Conservation (phyloP, 2,888 invertebrate genomes). For the Metellina segmentata region DNA sequence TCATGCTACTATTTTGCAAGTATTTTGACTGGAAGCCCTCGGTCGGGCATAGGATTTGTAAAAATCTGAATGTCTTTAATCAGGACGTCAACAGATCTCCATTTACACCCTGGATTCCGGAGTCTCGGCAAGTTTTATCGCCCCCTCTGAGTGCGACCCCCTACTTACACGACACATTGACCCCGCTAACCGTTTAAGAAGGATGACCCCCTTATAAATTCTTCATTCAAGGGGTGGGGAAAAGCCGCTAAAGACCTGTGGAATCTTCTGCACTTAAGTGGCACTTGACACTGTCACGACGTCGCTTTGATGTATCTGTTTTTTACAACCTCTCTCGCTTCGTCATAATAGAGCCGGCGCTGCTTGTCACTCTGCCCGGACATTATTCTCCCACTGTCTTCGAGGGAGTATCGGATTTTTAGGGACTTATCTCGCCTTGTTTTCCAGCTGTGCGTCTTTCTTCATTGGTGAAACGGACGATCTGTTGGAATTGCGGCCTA, state of each 20-base stretch:
- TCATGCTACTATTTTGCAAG: too few species aligned
- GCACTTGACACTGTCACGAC: slow-evolving; percentile 37
- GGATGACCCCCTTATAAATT: slow-evolving; percentile 12
- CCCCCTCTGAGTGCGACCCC: neutral
- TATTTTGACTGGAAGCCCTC: too few species aligned
- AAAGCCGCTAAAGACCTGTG: slow-evolving; percentile 17
- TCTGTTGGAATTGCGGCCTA: neutral
- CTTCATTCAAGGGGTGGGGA: neutral
- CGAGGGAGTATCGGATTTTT: neutral
- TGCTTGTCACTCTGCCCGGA: neutral
- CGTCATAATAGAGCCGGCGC: slow-evolving; percentile 11
- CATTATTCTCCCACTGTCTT: neutral
- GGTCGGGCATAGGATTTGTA: too few species aligned
- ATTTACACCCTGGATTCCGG: too few species aligned
- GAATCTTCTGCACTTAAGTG: slow-evolving; percentile 26
- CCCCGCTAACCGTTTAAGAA: slow-evolving; percentile 13
- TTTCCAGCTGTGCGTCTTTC: too few species aligned
- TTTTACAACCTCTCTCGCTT: slow-evolving; percentile 18
- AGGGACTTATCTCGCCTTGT: too few species aligned
- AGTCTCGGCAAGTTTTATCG: too few species aligned
- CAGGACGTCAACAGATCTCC: too few species aligned
- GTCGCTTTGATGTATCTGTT: slow-evolving; percentile 50
- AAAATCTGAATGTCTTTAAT: too few species aligned
- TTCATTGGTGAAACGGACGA: too few species aligned
- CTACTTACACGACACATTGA: slow-evolving; percentile 23